phyloP scores from a whole-genome alignment of 2,797 vertebrate genomes.

The Hydrophis major region DNA sequence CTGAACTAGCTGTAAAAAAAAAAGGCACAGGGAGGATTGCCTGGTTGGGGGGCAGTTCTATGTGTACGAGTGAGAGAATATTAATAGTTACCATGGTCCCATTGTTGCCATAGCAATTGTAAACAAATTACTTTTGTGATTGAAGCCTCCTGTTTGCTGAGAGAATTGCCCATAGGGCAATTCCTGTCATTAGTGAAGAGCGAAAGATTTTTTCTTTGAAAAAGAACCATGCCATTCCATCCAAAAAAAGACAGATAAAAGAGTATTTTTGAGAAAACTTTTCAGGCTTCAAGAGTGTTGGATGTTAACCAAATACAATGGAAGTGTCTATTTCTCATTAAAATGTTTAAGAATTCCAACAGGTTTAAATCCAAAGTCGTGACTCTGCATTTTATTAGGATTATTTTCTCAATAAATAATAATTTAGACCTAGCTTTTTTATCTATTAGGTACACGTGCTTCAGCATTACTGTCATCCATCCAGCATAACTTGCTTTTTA shows the following conservation, averaged over 20 bases:
- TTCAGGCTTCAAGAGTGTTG: not conserved
- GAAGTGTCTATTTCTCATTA: not conserved
- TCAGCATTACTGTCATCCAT: not conserved
- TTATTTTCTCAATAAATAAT: not conserved
- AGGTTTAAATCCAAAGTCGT: fast-evolving
- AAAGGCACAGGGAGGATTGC: not conserved
- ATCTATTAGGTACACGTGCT: not conserved
- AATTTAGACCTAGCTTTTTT: not conserved
- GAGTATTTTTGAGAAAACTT: not conserved
- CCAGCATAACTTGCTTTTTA: not conserved
- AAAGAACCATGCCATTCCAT: not conserved
- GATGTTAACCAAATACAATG: not conserved
- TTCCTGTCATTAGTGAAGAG: constrained; percentile 9
- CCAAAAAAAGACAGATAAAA: constrained; percentile 9
- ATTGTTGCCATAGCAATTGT: constrained; percentile 56
- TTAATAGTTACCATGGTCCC: constrained; percentile 53
- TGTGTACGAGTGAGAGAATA: not conserved
- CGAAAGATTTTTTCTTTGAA: not conserved
- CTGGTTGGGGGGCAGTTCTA: not conserved
- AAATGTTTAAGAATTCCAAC: not conserved
- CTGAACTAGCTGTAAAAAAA: constrained; percentile 14
- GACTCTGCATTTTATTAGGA: not conserved
- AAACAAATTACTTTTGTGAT: constrained; percentile 63
- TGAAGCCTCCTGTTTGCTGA: constrained; percentile 29
- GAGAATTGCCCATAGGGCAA: constrained; percentile 35